phyloP scores from a whole-genome alignment of 1,140 invertebrate species.

The Ericerus pela region DNA sequence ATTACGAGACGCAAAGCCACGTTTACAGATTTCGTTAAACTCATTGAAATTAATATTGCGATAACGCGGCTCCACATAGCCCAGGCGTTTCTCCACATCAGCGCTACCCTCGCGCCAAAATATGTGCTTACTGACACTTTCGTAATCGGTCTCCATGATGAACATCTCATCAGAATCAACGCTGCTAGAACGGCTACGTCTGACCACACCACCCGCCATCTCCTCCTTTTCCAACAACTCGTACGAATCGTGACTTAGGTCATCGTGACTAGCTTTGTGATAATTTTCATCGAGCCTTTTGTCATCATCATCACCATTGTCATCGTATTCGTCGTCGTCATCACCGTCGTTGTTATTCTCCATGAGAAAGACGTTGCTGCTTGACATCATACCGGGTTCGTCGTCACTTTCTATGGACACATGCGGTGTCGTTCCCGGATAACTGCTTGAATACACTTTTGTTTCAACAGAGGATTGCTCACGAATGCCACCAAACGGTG shows the following conservation, averaged over 20 bases:
- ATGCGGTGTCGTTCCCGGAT: slow-evolving; percentile 49
- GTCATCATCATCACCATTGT: slow-evolving; percentile 7
- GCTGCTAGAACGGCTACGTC: slow-evolving; percentile 29
- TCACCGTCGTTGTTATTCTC: slow-evolving; percentile 25
- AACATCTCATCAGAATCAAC: slow-evolving; percentile 39
- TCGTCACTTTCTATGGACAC: slow-evolving; percentile 42
- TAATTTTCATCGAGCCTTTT: too few species aligned
- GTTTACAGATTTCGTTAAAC: slow-evolving; percentile 28
- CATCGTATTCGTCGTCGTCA: neutral
- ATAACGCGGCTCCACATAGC: slow-evolving; percentile 25
- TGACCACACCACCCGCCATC: slow-evolving; percentile 44
- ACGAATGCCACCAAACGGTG: slow-evolving; percentile 17
- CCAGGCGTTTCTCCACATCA: slow-evolving; percentile 25
- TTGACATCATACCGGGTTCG: slow-evolving; percentile 35
- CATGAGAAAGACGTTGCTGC: slow-evolving; percentile 24
- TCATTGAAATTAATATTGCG: slow-evolving; percentile 26
- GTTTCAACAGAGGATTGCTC: slow-evolving; percentile 29
- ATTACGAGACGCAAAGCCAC: slow-evolving; percentile 20
- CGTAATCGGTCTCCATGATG: slow-evolving; percentile 39
- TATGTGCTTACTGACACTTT: slow-evolving; percentile 9
- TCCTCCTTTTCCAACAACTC: slow-evolving; percentile 54
- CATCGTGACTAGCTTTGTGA: slow-evolving; percentile 62
- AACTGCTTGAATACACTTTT: slow-evolving; percentile 66
- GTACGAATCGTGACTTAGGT: slow-evolving; percentile 76
- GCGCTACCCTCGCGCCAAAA: slow-evolving; percentile 17